Conservation (phyloP, 2,888 invertebrate species). For the Mayetiola destructor region DNA sequence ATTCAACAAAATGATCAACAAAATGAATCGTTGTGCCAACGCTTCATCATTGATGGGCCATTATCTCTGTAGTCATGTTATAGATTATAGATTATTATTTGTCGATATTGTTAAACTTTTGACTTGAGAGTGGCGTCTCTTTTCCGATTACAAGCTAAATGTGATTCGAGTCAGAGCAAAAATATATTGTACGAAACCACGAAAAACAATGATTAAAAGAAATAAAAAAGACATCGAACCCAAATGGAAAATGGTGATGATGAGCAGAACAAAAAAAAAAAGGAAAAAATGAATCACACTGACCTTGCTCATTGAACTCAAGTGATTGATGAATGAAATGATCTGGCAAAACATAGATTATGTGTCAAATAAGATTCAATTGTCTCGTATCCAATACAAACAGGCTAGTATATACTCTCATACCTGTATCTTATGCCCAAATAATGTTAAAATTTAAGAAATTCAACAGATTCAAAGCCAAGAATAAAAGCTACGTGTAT, state of each 20-base stretch:
- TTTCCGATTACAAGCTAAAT: neutral
- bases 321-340: neutral
- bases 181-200: too few relatives aligned
- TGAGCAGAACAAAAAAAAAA: neutral
- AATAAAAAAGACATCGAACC: neutral
- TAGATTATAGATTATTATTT: too few relatives aligned
- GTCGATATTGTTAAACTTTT: neutral
- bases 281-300: neutral
- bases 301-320: conserved; percentile 7
- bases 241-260: too few relatives aligned
- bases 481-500: neutral
- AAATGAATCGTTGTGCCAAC: too few relatives aligned
- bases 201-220: neutral
- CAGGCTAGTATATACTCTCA: neutral
- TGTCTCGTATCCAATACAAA: neutral
- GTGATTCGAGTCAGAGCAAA: too few relatives aligned
- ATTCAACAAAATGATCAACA: too few relatives aligned
- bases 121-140: neutral
- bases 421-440: neutral
- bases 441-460: neutral
- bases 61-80: too few relatives aligned
- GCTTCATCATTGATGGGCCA: too few relatives aligned
- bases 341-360: neutral
- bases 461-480: neutral
- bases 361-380: neutral